Evolutionary conservation across 2,113 vertebrate species (phyloP), one percentile per base, ranked within the genome.

Genomic region (Heterotilapia buettikoferi): DNA sequence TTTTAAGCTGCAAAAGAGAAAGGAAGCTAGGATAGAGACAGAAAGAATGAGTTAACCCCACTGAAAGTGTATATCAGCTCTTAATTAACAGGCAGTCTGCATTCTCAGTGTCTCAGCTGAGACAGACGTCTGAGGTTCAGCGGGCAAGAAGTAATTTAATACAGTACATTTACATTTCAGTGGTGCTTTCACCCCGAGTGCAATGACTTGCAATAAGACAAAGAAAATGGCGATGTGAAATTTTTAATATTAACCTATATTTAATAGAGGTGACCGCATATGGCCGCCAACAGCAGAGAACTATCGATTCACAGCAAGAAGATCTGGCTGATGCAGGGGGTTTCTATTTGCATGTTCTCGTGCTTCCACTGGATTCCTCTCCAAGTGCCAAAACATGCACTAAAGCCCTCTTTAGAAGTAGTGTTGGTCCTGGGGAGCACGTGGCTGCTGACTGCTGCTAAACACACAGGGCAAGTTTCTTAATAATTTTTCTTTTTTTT

Each of bases 11-110:
- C 5, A 61, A 80, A 81, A 45, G 24, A 85, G 47, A 9, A 61
- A 47, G 40, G 13, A 50, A 78, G 59, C 50, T 52, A 2, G 73
- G 6, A 78, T 78, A n/a, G 73, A 52, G 45, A 82, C 10, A 54
- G 56, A 80, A 31, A 79, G 87, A 91, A 84, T 36, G 84, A 89
- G 85, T 89, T 88, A 90, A 84, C 84, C 78, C 81, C 14, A 11
- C 59, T 83, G 81, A 83, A 92, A 91, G 47, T 84, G 26, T 85
- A 24, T 84, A 73, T 92, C 86, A 85, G 78, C 50, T 31, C 84
- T 91, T 91, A 88, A 92, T 88, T 91, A 92, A 84, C 90, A 85
- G 84, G 89, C 90, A 85, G 84, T 88, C 78, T 63, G 76, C 85
- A 45, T 91, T 71, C 59, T 71, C 87, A 29, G 40, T 80, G 84